Evolutionary conservation across 1,140 invertebrate genomes (phyloP).

Genomic region (Argopecten irradians): DNA sequence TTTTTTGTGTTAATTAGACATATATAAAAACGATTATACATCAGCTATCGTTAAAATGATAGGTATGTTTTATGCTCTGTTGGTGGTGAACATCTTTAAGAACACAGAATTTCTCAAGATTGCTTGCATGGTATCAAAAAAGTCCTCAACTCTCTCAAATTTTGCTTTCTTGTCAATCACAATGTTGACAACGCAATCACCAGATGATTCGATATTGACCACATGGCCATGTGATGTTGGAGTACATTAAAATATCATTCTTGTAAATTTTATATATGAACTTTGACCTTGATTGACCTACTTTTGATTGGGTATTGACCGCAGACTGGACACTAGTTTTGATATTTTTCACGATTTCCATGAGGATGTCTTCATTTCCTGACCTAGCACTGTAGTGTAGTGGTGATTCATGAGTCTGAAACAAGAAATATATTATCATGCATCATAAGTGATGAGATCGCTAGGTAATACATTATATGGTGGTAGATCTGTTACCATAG

Average conservation of each 20-base stretch:
- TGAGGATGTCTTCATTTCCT: slow-evolving; percentile 96
- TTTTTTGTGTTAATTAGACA: too few species aligned
- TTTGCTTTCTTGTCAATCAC: too few species aligned
- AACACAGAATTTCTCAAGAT: too few species aligned
- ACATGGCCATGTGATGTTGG: too few species aligned
- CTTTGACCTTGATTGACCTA: slow-evolving; percentile 53
- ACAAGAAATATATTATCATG: neutral
- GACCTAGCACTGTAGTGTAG: slow-evolving; percentile 96
- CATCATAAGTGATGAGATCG: neutral
- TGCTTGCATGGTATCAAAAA: too few species aligned
- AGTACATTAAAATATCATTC: too few species aligned
- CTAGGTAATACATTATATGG: neutral
- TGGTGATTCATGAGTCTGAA: slow-evolving; percentile 91
- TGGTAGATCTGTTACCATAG: neutral
- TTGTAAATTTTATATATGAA: too few species aligned
- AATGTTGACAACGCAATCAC: neutral
- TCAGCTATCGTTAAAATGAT: too few species aligned
- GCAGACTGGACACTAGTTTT: slow-evolving; percentile 91
- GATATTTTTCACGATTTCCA: slow-evolving; percentile 95
- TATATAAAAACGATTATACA: too few species aligned
- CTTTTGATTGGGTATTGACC: slow-evolving; percentile 92
- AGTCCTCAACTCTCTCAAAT: too few species aligned
- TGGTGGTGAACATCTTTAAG: too few species aligned
- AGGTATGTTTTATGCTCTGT: too few species aligned
- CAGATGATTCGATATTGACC: neutral